Base-by-base conservation (phyloP, 2,113 vertebrate species). In the Sporophila hypoxantha region DNA sequence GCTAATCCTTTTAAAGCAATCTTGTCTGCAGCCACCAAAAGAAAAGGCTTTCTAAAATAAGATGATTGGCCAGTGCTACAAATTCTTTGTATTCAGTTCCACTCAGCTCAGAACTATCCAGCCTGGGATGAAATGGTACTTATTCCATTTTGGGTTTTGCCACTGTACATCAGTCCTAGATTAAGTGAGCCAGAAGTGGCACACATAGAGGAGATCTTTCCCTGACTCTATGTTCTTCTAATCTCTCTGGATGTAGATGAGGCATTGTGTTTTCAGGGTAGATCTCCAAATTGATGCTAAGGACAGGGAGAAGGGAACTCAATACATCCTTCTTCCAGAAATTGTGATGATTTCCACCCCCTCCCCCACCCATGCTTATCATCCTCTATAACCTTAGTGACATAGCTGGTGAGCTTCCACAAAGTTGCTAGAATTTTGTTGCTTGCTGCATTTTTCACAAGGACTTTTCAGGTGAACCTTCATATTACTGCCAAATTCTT, bases 361-460 rank as follows among this genome's bases (percentile, higher is more conserved):
- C 3, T 5, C 5, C 2, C 4, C 3, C 2, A 37, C 37, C 8
- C 3, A 16, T 6, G 10, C 26, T 67, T 75, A 21, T 26, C 13
- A 34, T 76, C 41, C n/a, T 50, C 59, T 78, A 0, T 75, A 82
- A 84, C 60, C 41, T 78, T 34, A 41, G 32, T 82, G 67, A 47
- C 59, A 52, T n/a, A 36, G 55, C 14, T 13, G 50, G 21, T 81
- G 52, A 87, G 81, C 60, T 90, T 84, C 47, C 50, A 59, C 78
- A 82, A 73, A 81, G 83, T 79, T 44, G 0, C 79, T 27, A 26
- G 18, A 83, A 81, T 61, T 71, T 61, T 71, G 90, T 78, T 44
- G 26, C 76, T 89, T 30, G 3, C 34, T 79, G 81, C 81, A 52
- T 84, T 92, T 81, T 92, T 82, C 70, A 27, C 84, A 91, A 88